Base-by-base conservation (phyloP, 2,888 invertebrate genomes). In the Hoplodrina ambigua region DNA sequence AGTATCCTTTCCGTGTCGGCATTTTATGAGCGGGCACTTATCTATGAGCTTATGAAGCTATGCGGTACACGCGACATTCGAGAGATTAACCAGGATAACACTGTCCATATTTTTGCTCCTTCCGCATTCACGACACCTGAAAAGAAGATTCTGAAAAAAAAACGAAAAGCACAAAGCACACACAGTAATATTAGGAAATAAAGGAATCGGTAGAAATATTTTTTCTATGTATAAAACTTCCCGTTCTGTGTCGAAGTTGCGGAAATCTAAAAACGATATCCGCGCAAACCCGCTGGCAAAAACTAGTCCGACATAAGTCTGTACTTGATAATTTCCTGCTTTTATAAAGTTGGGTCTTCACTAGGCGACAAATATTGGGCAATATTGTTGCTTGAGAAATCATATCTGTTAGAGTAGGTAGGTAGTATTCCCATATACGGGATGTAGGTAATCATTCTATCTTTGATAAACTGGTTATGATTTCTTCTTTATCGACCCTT, bases 211-310 rank as follows among this genome's bases (percentile, higher is more conserved):
- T 62, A 54, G n/a, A 25, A 75, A 60, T 63, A n/a, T 44, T 68
- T 25, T 55, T 56, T 37, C 8, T 15, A 44, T 44, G 0, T 17
- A 57, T 50, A 33, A 59, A 70, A 71, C 55, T 63, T 78, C 60
- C 54, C 56, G 44, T 17, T 52, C 30, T 52, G 52, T 55, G 57
- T 54, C 41, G 52, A 56, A 67, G 57, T 58, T 53, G 49, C 41
- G 72, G 72, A 71, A 78, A 81, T 78, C 66, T 67, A 64, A 78
- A 72, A 81, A 81, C 53, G 49, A 72, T 72, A 78, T 78, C 63
- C 63, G 52, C 20, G 20, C 13, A 19, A 44, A 55, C 15, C 54
- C 25, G 52, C 41, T 30, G 15, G 53, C 52, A 71, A 71, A 67
- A 78, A 78, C 56, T 67, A 78, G 62, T 58, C 50, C 57, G 33